Conservation (phyloP, 2,797 vertebrate species). For the Emys orbicularis region DNA sequence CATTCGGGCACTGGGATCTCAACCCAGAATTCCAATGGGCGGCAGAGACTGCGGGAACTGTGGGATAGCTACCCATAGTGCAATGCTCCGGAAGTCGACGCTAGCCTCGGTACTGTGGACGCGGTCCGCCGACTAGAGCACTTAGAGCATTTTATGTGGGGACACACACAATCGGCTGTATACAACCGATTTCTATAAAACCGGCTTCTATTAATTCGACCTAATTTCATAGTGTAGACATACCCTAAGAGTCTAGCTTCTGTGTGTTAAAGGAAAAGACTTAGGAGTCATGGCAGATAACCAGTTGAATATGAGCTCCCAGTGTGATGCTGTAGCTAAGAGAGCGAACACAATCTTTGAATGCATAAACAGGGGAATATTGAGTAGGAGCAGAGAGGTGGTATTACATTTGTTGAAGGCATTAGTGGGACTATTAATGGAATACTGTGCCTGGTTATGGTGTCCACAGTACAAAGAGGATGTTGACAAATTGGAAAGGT, state of each 20-base stretch:
- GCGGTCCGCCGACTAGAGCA: too few species aligned
- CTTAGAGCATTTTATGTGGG: too few species aligned
- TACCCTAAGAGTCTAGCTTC: neutral
- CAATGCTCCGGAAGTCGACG: too few species aligned
- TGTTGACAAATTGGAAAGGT: neutral
- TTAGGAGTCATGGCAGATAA: neutral
- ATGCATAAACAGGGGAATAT: neutral
- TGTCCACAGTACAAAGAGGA: neutral
- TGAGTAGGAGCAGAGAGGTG: neutral
- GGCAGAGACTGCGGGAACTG: too few species aligned
- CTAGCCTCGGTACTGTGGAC: too few species aligned
- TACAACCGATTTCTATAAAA: too few species aligned
- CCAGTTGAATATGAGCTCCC: neutral
- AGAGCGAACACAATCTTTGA: neutral
- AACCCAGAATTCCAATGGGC: too few species aligned
- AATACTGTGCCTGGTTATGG: neutral
- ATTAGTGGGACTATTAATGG: neutral
- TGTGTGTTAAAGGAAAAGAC: neutral
- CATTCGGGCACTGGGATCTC: too few species aligned
- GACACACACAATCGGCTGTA: too few species aligned
- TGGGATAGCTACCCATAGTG: too few species aligned
- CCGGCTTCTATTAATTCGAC: too few species aligned
- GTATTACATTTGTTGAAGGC: neutral
- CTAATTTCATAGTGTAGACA: too few species aligned
- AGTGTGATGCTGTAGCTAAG: neutral